phyloP scores from a whole-genome alignment of 2,888 invertebrate species.

The Cheilosia pagana region DNA sequence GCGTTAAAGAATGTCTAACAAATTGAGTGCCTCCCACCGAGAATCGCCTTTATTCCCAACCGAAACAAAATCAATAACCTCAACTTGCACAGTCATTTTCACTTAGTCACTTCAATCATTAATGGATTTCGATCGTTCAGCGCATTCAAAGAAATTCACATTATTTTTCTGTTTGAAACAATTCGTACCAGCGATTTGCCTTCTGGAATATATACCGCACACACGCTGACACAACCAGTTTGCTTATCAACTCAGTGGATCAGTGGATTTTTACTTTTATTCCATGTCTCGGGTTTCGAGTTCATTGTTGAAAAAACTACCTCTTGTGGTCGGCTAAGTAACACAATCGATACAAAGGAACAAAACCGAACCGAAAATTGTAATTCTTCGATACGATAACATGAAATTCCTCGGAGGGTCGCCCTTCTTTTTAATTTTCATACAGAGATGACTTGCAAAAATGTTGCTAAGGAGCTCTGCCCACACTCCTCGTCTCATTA shows the following conservation, averaged over 20 bases:
- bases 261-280: conserved; percentile 39
- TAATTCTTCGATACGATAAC: conserved; percentile 41
- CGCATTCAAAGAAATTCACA: conserved; percentile 43
- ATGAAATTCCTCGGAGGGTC: conserved; percentile 33
- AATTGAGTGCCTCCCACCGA: conserved; percentile 18
- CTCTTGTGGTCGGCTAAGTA: conserved; percentile 53
- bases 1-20: conserved; percentile 20
- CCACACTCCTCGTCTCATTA: conserved; percentile 40
- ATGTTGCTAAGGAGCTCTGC: conserved; percentile 63
- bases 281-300: conserved; percentile 20
- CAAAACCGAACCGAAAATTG: conserved; percentile 29
- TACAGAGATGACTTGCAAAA: conserved; percentile 63
- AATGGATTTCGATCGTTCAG: conserved; percentile 68
- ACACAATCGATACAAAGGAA: conserved; percentile 55
- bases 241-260: conserved; percentile 56
- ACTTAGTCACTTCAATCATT: conserved; percentile 72
- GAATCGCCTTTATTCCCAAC: conserved; percentile 20
- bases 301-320: conserved; percentile 40
- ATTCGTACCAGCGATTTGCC: conserved; percentile 39
- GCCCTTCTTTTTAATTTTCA: conserved; percentile 44
- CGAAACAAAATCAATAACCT: conserved; percentile 54
- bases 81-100: conserved; percentile 62
- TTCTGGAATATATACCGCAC: conserved; percentile 2
- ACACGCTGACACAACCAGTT: conserved; percentile 22
- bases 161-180: conserved; percentile 28